Conservation (phyloP, 1,140 invertebrate genomes). For the Drosophila pachea region DNA sequence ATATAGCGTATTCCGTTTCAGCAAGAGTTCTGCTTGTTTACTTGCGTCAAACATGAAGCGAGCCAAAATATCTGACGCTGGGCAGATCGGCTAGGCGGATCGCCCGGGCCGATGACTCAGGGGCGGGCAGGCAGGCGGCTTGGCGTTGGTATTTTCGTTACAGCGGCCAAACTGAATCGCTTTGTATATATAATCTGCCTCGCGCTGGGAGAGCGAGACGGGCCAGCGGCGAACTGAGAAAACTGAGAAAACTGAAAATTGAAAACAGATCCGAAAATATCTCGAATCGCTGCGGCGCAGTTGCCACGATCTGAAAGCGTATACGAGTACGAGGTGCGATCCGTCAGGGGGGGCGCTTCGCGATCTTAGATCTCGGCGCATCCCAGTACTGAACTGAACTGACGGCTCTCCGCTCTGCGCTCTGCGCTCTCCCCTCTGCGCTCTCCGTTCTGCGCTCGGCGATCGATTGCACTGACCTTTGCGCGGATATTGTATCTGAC, state of each 20-base stretch:
- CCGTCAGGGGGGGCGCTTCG: not conserved
- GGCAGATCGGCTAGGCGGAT: constrained; percentile 28
- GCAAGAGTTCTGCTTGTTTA: constrained; percentile 54
- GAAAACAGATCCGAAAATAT: constrained; percentile 74
- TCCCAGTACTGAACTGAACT: constrained; percentile 9
- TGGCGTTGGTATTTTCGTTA: constrained; percentile 73
- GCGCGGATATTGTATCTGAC: constrained; percentile 59
- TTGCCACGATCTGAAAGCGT: constrained; percentile 45
- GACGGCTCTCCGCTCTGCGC: not conserved
- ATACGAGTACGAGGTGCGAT: constrained; percentile 32
- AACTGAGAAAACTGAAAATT: constrained; percentile 45
- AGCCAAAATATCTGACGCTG: constrained; percentile 49
- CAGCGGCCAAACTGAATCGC: constrained; percentile 57
- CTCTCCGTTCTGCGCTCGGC: constrained; percentile 13
- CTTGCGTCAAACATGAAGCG: constrained; percentile 69
- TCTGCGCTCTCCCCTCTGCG: no score
- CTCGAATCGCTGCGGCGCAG: constrained; percentile 52
- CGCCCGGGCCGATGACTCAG: constrained; percentile 69
- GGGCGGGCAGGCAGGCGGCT: constrained; percentile 57
- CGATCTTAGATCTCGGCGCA: not conserved
- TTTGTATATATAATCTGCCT: constrained; percentile 69
- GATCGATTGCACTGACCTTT: constrained; percentile 46
- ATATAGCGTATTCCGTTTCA: constrained; percentile 66
- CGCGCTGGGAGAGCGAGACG: constrained; percentile 4
- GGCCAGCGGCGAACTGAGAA: not conserved